phyloP scores from a whole-genome alignment of 2,888 invertebrate species.

The Cetonia aurata region DNA sequence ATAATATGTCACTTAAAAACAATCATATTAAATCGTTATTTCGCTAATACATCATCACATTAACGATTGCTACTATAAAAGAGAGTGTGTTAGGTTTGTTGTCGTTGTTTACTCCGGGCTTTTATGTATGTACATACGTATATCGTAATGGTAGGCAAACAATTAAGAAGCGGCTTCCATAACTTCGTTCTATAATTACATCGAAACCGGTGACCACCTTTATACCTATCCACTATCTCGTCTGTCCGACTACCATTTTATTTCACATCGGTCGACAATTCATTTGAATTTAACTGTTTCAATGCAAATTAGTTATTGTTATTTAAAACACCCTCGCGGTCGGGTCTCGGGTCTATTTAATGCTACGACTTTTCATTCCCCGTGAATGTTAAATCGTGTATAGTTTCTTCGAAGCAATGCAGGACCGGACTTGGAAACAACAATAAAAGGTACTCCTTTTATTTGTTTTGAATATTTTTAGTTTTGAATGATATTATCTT shows the following conservation, averaged over 20 bases:
- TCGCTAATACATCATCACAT: too few species aligned
- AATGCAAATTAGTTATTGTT: slow-evolving; percentile 41
- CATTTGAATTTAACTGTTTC: slow-evolving; percentile 39
- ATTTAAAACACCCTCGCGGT: slow-evolving; percentile 33
- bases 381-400: slow-evolving; percentile 5
- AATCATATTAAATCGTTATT: too few species aligned
- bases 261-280: neutral
- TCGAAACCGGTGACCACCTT: neutral
- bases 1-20: too few species aligned
- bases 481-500: too few species aligned
- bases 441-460: too few species aligned
- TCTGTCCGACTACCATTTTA: slow-evolving; percentile 3
- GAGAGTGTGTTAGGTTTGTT: too few species aligned
- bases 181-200: slow-evolving; percentile 7
- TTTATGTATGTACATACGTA: too few species aligned
- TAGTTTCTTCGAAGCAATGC: slow-evolving; percentile 2
- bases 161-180: neutral
- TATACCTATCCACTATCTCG: neutral
- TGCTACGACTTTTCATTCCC: slow-evolving; percentile 27
- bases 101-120: too few species aligned
- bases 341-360: slow-evolving; percentile 14
- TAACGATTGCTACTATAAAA: too few species aligned
- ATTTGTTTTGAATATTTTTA: too few species aligned
- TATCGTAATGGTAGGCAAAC: too few species aligned
- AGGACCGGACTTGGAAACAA: neutral